phyloP scores from a whole-genome alignment of 2,888 invertebrate species.

The Meteorus colon region DNA sequence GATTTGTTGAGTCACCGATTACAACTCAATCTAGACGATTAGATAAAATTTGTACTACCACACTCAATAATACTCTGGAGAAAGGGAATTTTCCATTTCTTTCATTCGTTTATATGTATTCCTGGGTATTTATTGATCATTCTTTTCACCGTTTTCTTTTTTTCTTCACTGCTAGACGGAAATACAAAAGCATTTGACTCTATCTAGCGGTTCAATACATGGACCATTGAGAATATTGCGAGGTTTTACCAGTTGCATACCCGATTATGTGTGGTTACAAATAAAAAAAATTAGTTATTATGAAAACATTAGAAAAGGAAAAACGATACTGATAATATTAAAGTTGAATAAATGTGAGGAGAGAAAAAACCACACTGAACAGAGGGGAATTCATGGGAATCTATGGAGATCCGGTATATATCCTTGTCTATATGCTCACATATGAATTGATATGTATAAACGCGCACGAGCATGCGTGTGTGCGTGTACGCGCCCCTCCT shows the following conservation, averaged over 20 bases:
- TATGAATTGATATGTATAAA: not conserved
- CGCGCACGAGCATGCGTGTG: not conserved
- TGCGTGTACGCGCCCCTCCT: not conserved
- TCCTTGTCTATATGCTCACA: not conserved
- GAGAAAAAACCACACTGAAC: constrained; percentile 11
- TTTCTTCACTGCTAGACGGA: not conserved
- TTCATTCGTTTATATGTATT: not conserved
- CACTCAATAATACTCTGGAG: not conserved
- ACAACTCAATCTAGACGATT: not conserved
- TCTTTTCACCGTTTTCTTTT: not conserved
- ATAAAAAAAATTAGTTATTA: not conserved
- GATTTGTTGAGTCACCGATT: not conserved
- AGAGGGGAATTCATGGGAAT: constrained; percentile 23
- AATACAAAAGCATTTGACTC: not conserved
- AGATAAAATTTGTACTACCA: not conserved
- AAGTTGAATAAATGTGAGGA: constrained; percentile 34
- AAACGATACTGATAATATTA: constrained; percentile 8
- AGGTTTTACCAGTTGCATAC: constrained; percentile 25
- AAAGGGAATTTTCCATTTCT: not conserved
- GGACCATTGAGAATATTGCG: constrained; percentile 32
- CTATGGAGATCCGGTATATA: constrained; percentile 18
- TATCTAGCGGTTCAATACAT: not conserved
- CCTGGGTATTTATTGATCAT: not conserved
- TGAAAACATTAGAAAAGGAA: not conserved
- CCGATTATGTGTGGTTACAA: constrained; percentile 15